A percentile compares a stretch with the other conserved stretches of the same genome.
phyloP scores from a whole-genome alignment of 2,888 invertebrate species.

The Agrotis ipsilon region DNA sequence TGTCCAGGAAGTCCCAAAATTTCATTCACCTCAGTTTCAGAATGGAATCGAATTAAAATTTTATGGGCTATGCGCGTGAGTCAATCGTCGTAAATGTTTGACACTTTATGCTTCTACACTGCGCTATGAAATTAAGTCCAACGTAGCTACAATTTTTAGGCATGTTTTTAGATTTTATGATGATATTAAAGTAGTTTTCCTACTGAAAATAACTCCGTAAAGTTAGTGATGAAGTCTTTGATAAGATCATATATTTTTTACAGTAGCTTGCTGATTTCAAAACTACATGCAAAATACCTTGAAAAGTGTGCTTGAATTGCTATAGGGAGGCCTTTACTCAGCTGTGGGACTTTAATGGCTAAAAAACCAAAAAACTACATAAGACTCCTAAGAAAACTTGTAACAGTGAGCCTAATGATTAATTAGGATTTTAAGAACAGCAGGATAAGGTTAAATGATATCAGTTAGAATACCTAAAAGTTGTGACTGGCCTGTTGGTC shows the following conservation, averaged over 20 bases:
- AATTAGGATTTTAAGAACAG: too few species aligned
- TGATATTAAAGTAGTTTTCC: constrained; percentile 35
- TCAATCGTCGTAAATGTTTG: constrained; percentile 52
- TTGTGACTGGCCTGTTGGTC: too few species aligned
- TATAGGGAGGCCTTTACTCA: too few species aligned
- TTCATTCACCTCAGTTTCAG: constrained; percentile 31
- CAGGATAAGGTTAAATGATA: too few species aligned
- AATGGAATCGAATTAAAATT: constrained; percentile 53
- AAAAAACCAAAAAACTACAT: too few species aligned
- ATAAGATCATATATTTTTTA: background rate
- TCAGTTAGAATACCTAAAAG: too few species aligned
- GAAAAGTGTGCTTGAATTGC: too few species aligned
- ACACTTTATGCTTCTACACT: constrained; percentile 44
- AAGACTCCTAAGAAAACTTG: too few species aligned
- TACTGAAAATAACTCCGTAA: constrained; percentile 24
- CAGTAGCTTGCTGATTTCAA: background rate
- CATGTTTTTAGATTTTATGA: constrained; percentile 51
- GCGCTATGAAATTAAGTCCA: constrained; percentile 47
- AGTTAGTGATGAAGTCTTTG: background rate
- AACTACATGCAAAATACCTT: too few species aligned
- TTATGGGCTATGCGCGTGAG: constrained; percentile 33
- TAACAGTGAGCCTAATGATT: too few species aligned
- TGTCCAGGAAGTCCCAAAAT: constrained; percentile 24
- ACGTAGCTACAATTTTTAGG: constrained; percentile 50
- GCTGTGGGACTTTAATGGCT: too few species aligned